These are phyloP conservation scores for Drosophila histrio DNA, from an alignment of 2,888 invertebrate species.

Conservation along the genomic window DNA sequence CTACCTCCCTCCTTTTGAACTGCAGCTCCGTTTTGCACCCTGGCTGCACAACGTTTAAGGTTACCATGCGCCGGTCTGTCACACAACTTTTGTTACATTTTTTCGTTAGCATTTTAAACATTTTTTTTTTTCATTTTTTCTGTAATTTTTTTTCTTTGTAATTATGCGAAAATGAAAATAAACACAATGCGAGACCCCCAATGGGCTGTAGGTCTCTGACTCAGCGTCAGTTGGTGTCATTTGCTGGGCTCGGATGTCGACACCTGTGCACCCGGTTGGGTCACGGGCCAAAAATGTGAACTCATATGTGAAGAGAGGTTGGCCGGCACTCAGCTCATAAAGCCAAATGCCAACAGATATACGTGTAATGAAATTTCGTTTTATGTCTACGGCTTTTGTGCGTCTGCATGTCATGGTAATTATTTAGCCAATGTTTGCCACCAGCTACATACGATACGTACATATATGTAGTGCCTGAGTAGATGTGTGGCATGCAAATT, in stretches of 20 bases:
- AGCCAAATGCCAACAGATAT: slow-evolving; percentile 44
- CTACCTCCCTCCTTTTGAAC: not conserved
- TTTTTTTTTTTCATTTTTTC: slow-evolving; percentile 14
- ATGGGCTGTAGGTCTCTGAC: slow-evolving; percentile 38
- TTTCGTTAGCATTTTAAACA: slow-evolving; percentile 40
- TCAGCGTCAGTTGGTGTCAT: slow-evolving; percentile 54
- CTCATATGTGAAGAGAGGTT: slow-evolving; percentile 65
- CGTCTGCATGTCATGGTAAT: slow-evolving; percentile 70
- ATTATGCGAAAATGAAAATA: slow-evolving; percentile 74
- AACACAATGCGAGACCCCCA: slow-evolving; percentile 52
- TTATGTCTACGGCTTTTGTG: slow-evolving; percentile 52
- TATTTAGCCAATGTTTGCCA: slow-evolving; percentile 33
- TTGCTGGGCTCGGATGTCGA: slow-evolving; percentile 56
- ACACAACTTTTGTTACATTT: slow-evolving; percentile 71
- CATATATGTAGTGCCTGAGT: not conserved
- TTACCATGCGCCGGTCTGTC: slow-evolving; percentile 66
- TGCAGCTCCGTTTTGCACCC: slow-evolving; percentile 8
- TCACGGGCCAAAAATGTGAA: slow-evolving; percentile 78
- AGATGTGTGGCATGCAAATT: slow-evolving; percentile 24
- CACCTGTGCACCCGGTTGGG: slow-evolving; percentile 71
- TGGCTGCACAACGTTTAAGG: slow-evolving; percentile 39
- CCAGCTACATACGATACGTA: not conserved
- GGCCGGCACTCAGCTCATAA: slow-evolving; percentile 33
- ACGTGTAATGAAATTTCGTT: slow-evolving; percentile 55
- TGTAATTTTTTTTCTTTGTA: slow-evolving; percentile 52